These are phyloP conservation scores for Hipparchia sbordonii DNA, from an alignment of 2,888 invertebrate genomes.

Conservation along the genomic window DNA sequence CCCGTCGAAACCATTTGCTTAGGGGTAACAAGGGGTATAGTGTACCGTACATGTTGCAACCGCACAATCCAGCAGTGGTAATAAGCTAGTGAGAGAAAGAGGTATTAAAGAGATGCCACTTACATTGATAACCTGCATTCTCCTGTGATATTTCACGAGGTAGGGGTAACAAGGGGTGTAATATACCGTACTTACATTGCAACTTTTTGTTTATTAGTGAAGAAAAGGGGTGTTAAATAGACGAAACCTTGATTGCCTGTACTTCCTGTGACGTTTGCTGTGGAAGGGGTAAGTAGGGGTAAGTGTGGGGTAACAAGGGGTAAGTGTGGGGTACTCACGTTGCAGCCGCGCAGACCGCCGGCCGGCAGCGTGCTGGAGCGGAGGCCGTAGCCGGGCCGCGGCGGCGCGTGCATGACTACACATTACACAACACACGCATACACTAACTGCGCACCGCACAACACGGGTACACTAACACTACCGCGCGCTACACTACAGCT, in stretches of 20 bases:
- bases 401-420: conserved; percentile 84
- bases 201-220: not conserved
- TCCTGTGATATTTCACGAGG: no score
- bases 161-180: not conserved
- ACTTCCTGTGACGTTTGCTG: not conserved
- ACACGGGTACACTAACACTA: conserved; percentile 31
- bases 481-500: conserved; percentile 2
- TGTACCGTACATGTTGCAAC: no score
- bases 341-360: conserved; percentile 68
- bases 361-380: conserved; percentile 90
- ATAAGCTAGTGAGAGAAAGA: no score
- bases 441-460: conserved; percentile 18
- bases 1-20: no score
- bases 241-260: not conserved
- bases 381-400: conserved; percentile 90
- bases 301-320: not conserved
- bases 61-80: no score
- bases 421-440: conserved; percentile 39
- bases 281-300: not conserved
- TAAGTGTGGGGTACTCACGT: conserved; percentile 54
- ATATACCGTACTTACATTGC: not conserved
- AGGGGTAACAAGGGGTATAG: no score
- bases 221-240: not conserved
- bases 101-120: no score
- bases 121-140: no score